Conservation (phyloP, 1,140 invertebrate genomes). For the Chionoecetes opilio region DNA sequence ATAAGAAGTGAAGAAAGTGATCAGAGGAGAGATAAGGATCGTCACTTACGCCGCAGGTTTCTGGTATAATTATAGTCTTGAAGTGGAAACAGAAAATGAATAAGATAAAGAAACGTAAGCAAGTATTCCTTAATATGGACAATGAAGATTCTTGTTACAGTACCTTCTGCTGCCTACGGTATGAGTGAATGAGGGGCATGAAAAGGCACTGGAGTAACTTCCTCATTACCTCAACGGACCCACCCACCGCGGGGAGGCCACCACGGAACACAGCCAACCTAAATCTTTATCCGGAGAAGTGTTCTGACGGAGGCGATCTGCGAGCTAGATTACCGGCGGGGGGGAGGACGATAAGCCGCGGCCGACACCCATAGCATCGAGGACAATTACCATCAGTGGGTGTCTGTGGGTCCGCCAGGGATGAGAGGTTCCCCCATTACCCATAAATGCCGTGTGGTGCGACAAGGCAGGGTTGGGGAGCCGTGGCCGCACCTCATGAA, state of each 20-base stretch:
- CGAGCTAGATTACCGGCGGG: conserved; percentile 1
- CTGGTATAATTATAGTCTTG: no score
- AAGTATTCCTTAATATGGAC: no score
- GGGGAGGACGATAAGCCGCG: not conserved
- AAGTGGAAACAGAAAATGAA: no score
- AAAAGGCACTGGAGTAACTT: no score
- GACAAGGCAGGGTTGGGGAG: conserved; percentile 32
- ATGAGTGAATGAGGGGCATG: no score
- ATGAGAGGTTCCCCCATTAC: not conserved
- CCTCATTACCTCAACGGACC: no score
- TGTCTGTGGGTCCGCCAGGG: conserved; percentile 1
- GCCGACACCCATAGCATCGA: conserved; percentile 45
- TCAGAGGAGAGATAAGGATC: no score
- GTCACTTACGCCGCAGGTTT: no score
- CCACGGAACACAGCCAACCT: not conserved
- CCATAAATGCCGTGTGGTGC: conserved; percentile 35
- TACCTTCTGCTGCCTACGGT: no score
- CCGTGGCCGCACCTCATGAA: conserved; percentile 17
- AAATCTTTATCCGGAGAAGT: not conserved
- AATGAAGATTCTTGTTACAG: no score
- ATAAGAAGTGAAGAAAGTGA: no score
- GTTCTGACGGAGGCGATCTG: not conserved
- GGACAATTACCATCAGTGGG: conserved; percentile 19
- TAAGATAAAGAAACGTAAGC: no score
- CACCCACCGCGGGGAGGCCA: not conserved